Percentiles rank a stretch among this genome's conserved stretches.
phyloP scores from a whole-genome alignment of 2,113 vertebrate species.

The Chloroceryle aenea region DNA sequence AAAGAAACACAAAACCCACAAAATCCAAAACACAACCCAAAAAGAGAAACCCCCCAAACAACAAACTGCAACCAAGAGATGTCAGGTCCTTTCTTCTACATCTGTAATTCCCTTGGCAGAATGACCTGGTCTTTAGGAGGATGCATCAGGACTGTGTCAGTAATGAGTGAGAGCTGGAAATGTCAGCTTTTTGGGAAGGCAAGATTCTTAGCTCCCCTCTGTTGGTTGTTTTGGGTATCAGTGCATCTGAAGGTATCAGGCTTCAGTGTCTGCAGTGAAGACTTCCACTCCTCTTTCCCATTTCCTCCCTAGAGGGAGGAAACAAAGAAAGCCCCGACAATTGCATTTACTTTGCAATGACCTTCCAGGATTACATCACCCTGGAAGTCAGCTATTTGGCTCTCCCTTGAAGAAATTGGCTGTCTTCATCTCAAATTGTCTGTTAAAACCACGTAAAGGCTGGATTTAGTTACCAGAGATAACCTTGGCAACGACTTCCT shows the following conservation, averaged over 20 bases:
- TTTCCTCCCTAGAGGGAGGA: not conserved
- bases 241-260: not conserved
- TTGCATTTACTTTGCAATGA: not conserved
- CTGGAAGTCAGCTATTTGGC: not conserved
- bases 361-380: not conserved
- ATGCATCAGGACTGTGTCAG: not conserved
- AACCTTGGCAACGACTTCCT: constrained; percentile 6
- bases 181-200: not conserved
- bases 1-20: not conserved
- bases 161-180: not conserved
- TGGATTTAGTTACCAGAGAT: constrained; percentile 3
- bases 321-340: not conserved
- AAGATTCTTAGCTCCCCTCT: not conserved
- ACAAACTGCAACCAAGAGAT: not conserved
- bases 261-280: not conserved
- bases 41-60: too few species aligned
- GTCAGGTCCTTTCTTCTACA: not conserved
- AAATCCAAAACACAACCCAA: too few species aligned
- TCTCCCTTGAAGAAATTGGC: not conserved
- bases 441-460: constrained; percentile 30
- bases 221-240: not conserved
- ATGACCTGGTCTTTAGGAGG: not conserved
- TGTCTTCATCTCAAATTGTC: constrained; percentile 34
- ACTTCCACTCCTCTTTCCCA: not conserved
- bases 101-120: not conserved